These are phyloP conservation scores for Callimorpha dominula DNA, from an alignment of 2,888 invertebrate species.

Conservation along the genomic window DNA sequence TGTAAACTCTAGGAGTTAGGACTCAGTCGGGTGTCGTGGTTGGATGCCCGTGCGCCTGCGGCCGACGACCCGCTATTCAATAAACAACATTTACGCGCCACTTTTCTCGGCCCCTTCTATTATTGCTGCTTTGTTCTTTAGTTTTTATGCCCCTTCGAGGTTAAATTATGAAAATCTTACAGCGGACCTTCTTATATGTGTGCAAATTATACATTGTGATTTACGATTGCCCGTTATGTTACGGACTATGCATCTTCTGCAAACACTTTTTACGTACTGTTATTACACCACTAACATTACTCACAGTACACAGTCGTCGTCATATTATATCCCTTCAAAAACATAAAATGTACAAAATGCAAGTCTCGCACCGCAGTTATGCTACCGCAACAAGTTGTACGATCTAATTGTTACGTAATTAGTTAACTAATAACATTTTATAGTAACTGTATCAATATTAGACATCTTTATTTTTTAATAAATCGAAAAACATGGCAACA, in stretches of 20 bases:
- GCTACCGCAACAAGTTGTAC: no score
- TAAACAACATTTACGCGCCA: constrained; percentile 54
- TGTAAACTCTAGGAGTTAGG: constrained; percentile 63
- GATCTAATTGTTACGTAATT: no score
- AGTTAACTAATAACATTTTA: no score
- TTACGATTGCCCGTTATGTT: constrained; percentile 17
- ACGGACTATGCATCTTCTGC: constrained; percentile 12
- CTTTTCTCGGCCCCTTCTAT: constrained; percentile 45
- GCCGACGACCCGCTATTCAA: constrained; percentile 69
- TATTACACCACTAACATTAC: not conserved
- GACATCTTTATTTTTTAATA: no score
- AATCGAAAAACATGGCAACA: no score
- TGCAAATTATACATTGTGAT: constrained; percentile 32
- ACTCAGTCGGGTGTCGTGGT: constrained; percentile 67
- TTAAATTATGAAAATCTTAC: constrained; percentile 37
- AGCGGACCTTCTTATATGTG: constrained; percentile 20
- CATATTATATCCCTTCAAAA: not conserved
- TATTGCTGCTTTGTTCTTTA: constrained; percentile 47
- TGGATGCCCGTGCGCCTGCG: constrained; percentile 67
- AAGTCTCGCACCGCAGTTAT: no score
- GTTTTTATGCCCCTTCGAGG: constrained; percentile 37
- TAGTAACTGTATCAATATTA: no score
- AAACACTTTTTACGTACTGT: constrained; percentile 7
- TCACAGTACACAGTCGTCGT: not conserved
- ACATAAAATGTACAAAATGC: no score